Conservation (phyloP, 2,797 vertebrate species). For the Urophycis tenuis region DNA sequence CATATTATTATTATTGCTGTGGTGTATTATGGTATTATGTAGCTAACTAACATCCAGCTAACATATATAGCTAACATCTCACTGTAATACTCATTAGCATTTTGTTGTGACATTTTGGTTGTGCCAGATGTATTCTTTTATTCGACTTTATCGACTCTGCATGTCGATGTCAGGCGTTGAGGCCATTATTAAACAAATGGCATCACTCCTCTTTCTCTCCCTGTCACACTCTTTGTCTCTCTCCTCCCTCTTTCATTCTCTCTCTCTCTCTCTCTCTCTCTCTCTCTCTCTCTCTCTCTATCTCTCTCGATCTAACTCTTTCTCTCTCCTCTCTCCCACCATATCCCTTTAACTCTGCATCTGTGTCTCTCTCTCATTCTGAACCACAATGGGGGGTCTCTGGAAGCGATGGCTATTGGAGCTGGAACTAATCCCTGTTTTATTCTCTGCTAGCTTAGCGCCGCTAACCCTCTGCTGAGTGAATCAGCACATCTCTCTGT, state of each 20-base stretch:
- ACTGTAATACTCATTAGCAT: background rate
- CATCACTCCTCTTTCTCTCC: background rate
- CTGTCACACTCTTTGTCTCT: background rate
- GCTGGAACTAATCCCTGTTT: constrained; percentile 60
- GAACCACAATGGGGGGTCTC: constrained; percentile 44
- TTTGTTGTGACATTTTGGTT: background rate
- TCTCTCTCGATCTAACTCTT: background rate
- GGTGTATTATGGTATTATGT: background rate
- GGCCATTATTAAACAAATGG: background rate
- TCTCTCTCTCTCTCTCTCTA: background rate
- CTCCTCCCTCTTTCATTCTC: background rate
- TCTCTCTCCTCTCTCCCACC: background rate
- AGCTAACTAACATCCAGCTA: background rate
- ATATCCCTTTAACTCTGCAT: background rate
- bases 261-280: background rate
- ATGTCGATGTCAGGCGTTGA: background rate
- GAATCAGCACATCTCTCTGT: constrained; percentile 74
- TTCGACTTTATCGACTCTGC: background rate
- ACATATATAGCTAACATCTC: background rate
- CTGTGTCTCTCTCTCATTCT: constrained; percentile 40
- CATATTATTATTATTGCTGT: background rate
- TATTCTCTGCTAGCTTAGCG: constrained; percentile 71
- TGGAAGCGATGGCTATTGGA: background rate
- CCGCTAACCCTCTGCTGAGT: constrained; percentile 64
- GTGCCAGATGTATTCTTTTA: background rate